phyloP scores from a whole-genome alignment of 2,888 invertebrate species.

The Arge pagana region DNA sequence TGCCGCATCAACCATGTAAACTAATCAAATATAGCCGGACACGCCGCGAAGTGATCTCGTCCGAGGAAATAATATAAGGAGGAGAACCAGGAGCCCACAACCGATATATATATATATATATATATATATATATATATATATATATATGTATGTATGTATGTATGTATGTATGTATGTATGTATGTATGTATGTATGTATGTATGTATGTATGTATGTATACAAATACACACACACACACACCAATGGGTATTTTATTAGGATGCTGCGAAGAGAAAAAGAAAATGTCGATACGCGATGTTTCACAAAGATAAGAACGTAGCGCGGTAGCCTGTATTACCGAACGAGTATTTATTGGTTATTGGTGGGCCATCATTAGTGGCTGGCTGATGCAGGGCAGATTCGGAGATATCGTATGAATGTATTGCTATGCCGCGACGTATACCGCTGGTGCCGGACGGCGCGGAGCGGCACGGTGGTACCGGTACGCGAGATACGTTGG shows the following conservation, averaged over 20 bases:
- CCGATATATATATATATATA: neutral
- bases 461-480: neutral
- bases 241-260: slow-evolving; percentile 29
- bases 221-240: too few relatives aligned
- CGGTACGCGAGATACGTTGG: slow-evolving; percentile 9
- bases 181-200: too few relatives aligned
- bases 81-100: neutral
- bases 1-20: neutral
- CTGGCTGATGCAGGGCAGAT: slow-evolving; percentile 46
- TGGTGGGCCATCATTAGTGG: slow-evolving; percentile 57
- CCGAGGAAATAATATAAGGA: neutral
- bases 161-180: too few relatives aligned
- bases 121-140: too few relatives aligned
- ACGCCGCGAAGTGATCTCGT: neutral
- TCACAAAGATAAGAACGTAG: slow-evolving; percentile 49
- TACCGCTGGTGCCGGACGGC: neutral
- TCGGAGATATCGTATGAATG: slow-evolving; percentile 40
- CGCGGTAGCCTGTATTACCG: slow-evolving; percentile 52
- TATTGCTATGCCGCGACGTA: neutral
- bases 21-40: slow-evolving; percentile 13
- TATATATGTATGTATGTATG: too few relatives aligned
- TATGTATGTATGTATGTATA: too few relatives aligned
- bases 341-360: slow-evolving; percentile 54
- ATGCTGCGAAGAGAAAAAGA: slow-evolving; percentile 27
- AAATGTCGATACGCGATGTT: slow-evolving; percentile 41